A percentile compares a stretch with the other conserved stretches of the same genome.
Conservation (phyloP, 2,113 vertebrate genomes). For the Grus americana region DNA sequence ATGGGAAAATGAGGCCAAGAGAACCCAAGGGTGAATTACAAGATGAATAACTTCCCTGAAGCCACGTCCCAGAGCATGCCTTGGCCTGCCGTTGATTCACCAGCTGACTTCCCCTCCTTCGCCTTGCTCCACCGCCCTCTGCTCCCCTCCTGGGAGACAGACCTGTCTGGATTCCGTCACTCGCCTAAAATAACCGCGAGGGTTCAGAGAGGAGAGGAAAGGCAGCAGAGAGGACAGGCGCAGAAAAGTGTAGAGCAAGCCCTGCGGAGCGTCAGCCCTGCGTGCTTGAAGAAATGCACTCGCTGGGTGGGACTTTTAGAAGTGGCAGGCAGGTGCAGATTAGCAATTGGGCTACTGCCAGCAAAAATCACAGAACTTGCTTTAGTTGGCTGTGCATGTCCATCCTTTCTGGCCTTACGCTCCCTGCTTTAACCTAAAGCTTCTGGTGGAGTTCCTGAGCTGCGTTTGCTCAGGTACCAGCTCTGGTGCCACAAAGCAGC, state of each 20-base stretch:
- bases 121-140: conserved; percentile 16
- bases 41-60: conserved; percentile 59
- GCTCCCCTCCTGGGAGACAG: conserved; percentile 13
- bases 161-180: conserved; percentile 54
- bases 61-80: conserved; percentile 58
- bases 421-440: not conserved
- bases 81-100: conserved; percentile 55
- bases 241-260: fast-evolving
- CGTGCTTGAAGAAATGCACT: fast-evolving
- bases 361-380: not conserved
- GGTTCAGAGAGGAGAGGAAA: conserved; percentile 3
- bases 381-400: fast-evolving
- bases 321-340: not conserved
- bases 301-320: fast-evolving
- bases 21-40: conserved; percentile 53
- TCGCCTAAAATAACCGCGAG: not conserved
- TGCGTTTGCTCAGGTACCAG: not conserved
- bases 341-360: not conserved
- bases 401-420: fast-evolving
- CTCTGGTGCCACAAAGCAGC: not conserved
- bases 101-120: conserved; percentile 49
- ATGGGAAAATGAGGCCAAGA: conserved; percentile 58
- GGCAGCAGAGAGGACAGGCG: not conserved
- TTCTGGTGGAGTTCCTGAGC: not conserved
- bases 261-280: not conserved